Conservation (phyloP, 92 coral and sea anemone species). For the Galaxea fascicularis region DNA sequence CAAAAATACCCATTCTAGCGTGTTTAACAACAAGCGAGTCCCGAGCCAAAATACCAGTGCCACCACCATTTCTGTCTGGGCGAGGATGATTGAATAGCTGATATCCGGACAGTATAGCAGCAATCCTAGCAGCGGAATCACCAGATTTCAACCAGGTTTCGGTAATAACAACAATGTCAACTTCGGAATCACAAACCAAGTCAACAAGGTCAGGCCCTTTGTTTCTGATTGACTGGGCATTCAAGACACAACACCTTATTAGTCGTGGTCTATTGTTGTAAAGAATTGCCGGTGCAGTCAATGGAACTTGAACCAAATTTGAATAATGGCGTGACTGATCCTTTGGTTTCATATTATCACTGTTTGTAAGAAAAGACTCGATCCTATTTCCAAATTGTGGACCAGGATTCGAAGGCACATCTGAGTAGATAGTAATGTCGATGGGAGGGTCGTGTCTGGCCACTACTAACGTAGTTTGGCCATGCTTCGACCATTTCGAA, state of each 20-base stretch:
- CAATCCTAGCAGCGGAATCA: conserved; percentile 39
- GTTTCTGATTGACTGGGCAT: conserved; percentile 42
- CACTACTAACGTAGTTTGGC: conserved; percentile 40
- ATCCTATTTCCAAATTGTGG: conserved; percentile 23
- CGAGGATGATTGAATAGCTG: conserved; percentile 30
- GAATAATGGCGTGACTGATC: conserved; percentile 44
- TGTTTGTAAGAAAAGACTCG: conserved; percentile 10
- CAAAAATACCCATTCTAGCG: conserved; percentile 18
- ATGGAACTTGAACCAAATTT: conserved; percentile 41
- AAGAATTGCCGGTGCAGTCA: conserved; percentile 55
- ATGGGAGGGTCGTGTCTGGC: conserved; percentile 51
- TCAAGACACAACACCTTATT: too few relatives aligned
- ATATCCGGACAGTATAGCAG: conserved; percentile 30
- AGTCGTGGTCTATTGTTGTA: conserved; percentile 30
- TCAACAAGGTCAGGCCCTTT: conserved; percentile 18
- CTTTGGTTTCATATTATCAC: conserved; percentile 37
- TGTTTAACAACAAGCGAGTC: conserved; percentile 45
- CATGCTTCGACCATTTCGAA: conserved; percentile 40
- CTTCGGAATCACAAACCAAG: too few relatives aligned
- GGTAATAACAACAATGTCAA: too few relatives aligned
- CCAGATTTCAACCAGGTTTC: conserved; percentile 38
- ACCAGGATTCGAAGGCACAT: conserved; percentile 45
- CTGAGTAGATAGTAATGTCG: conserved; percentile 24
- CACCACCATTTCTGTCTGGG: conserved; percentile 29
- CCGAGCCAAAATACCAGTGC: conserved; percentile 47